A percentile compares a stretch with the other conserved stretches of the same genome.
These are phyloP conservation scores for Acanthopleura granulata DNA, from an alignment of 2,888 invertebrate species.

Conservation along the genomic window DNA sequence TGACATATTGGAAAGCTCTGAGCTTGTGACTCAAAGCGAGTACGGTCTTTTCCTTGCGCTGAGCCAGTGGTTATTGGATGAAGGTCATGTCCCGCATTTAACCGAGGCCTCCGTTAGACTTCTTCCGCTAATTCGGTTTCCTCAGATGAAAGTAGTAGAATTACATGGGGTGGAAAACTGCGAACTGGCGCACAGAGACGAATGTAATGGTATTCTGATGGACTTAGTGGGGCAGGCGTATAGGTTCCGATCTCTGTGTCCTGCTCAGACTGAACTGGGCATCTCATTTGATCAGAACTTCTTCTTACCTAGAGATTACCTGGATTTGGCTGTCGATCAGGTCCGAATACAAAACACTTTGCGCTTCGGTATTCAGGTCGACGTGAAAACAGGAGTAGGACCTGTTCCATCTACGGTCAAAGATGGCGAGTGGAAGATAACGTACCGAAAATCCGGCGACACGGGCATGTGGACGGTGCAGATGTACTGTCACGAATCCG, in stretches of 20 bases:
- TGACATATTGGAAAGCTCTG: slow-evolving; percentile 63
- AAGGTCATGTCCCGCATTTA: slow-evolving; percentile 40
- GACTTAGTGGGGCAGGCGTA: slow-evolving; percentile 65
- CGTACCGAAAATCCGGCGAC: slow-evolving; percentile 64
- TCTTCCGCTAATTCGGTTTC: slow-evolving; percentile 66
- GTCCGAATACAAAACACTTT: slow-evolving; percentile 68
- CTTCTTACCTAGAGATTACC: slow-evolving; percentile 66
- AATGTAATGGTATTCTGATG: slow-evolving; percentile 44
- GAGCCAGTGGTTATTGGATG: slow-evolving; percentile 57
- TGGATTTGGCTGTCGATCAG: slow-evolving; percentile 63
- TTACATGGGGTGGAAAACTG: slow-evolving; percentile 56
- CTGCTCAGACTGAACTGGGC: slow-evolving; percentile 52
- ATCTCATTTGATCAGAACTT: slow-evolving; percentile 57
- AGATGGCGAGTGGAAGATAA: slow-evolving; percentile 69
- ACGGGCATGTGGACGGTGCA: slow-evolving; percentile 61
- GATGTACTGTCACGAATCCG: slow-evolving; percentile 67
- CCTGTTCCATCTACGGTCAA: slow-evolving; percentile 61
- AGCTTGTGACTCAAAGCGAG: slow-evolving; percentile 64
- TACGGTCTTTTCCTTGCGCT: slow-evolving; percentile 55
- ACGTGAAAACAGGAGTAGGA: slow-evolving; percentile 65
- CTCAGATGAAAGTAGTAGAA: slow-evolving; percentile 66
- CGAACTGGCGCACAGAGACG: slow-evolving; percentile 40
- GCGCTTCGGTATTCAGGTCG: slow-evolving; percentile 68
- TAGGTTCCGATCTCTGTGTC: slow-evolving; percentile 67
- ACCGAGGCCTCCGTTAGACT: slow-evolving; percentile 46